Percentiles rank a stretch among this genome's conserved stretches.
These are phyloP conservation scores for Casuarius casuarius DNA, from an alignment of 2,113 vertebrate genomes.

Conservation along the genomic window DNA sequence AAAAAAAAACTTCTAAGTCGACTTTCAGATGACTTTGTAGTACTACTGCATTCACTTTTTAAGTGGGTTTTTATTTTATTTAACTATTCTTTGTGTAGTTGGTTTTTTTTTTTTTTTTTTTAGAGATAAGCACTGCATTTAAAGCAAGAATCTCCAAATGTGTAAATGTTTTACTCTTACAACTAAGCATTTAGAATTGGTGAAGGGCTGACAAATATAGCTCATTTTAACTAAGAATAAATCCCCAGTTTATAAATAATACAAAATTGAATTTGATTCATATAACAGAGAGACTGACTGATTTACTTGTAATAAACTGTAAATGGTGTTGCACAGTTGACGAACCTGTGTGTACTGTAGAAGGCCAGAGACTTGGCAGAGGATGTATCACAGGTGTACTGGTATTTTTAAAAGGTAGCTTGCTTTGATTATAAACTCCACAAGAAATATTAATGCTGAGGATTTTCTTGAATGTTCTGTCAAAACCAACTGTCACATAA, in stretches of 20 bases:
- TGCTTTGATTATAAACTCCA: conserved; percentile 68
- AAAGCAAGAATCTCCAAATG: conserved; percentile 65
- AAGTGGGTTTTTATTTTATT: conserved; percentile 51
- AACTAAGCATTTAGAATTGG: conserved; percentile 67
- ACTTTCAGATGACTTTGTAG: conserved; percentile 70
- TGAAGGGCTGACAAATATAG: conserved; percentile 68
- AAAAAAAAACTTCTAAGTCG: conserved; percentile 20
- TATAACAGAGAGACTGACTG: conserved; percentile 81
- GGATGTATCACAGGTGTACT: conserved; percentile 73
- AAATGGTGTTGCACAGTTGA: conserved; percentile 82
- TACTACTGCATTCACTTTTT: conserved; percentile 79
- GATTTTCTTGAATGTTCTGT: conserved; percentile 59
- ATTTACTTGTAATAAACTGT: conserved; percentile 78
- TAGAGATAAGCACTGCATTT: conserved; percentile 69
- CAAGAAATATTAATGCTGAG: conserved; percentile 63
- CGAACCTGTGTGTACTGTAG: conserved; percentile 83
- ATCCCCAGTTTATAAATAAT: conserved; percentile 75
- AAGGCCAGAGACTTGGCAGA: conserved; percentile 80
- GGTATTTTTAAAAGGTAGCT: conserved; percentile 64
- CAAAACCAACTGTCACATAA: conserved; percentile 67
- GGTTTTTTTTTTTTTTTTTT: conserved; percentile 48
- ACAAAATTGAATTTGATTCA: conserved; percentile 75
- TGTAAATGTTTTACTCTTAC: conserved; percentile 68
- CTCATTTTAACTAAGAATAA: conserved; percentile 77
- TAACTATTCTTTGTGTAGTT: background rate